Evolutionary conservation across 2,888 invertebrate species (phyloP), one percentile per base, ranked within the genome.

Genomic region (Rambutsinella grinnellia): DNA sequence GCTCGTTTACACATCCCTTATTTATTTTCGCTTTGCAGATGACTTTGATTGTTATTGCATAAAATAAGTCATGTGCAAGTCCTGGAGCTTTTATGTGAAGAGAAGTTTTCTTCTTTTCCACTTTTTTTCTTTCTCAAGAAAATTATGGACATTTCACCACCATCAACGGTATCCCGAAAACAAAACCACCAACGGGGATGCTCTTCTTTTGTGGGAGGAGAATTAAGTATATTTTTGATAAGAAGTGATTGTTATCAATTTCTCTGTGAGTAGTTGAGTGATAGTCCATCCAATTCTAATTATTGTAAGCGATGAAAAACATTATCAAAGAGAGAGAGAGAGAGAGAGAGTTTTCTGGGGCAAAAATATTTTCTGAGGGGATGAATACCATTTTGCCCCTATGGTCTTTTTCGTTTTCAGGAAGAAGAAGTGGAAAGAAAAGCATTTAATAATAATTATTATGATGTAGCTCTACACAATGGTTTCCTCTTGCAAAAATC

Each of bases 21-120:
- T 49, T n/a, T 57, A 47, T 53, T 23, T 63, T 58, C 75, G 75
- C 75, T 76, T 15, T 63, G 75, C 75, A 76, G 75, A 76, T 76
- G 75, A 62, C 69, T 76, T 76, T 76, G 75, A 76, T 76, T 76
- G 47, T 67, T 23, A 36, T 36, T 36, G 36, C 36, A 36, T 36
- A 36, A 36, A 36, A 8, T 36, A 13, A 13, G 36, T 13, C 13
- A 13, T 36, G 36, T 36, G 36, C 13, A 36, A 13, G 36, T 36
- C 36, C 36, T 36, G 36, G 36, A 36, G 36, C 36, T 8, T 36
- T 36, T 36, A 51, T 19, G 17, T 49, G 21, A 17, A 51, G 21
- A 19, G 51, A 17, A 51, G 19, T n/a, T n/a, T n/a, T n/a, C n/a
- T n/a, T n/a, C n/a, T n/a, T n/a, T n/a, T n/a, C n/a, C n/a, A n/a